Percentiles rank a stretch among this genome's conserved stretches.
Conservation (phyloP, 2,888 invertebrate genomes). For the Dryomyza anilis region DNA sequence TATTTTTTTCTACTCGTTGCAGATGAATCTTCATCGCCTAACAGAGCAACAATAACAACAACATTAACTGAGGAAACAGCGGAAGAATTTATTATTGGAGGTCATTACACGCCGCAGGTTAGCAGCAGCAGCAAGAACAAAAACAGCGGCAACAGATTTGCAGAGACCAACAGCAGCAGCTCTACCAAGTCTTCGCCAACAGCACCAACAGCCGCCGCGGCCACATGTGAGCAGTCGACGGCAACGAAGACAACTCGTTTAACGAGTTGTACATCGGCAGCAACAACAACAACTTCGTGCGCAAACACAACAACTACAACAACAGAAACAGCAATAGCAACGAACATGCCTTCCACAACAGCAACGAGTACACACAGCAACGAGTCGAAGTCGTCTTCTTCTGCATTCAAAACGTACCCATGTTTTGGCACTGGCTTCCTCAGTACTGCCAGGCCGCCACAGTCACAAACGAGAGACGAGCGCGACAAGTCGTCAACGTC, state of each 20-base stretch:
- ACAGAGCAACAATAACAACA: neutral
- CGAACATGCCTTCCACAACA: conserved; percentile 28
- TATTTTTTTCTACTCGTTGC: neutral
- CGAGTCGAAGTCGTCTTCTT: conserved; percentile 28
- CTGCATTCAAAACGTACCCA: conserved; percentile 8
- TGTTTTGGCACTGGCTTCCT: neutral
- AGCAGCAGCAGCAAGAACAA: conserved; percentile 34
- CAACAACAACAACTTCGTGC: conserved; percentile 31
- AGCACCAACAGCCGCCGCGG: conserved; percentile 19
- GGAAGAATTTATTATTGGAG: conserved; percentile 56
- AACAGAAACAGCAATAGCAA: conserved; percentile 17
- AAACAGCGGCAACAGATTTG: conserved; percentile 33
- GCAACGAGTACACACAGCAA: conserved; percentile 22
- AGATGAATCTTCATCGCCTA: neutral
- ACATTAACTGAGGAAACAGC: conserved; percentile 46
- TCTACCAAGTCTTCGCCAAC: conserved; percentile 32
- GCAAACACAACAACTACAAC: conserved; percentile 37
- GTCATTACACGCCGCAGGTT: conserved; percentile 52
- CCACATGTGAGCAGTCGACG: conserved; percentile 30
- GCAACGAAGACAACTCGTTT: conserved; percentile 40
- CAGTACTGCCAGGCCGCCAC: conserved; percentile 38
- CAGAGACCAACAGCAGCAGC: conserved; percentile 38
- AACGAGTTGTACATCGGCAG: conserved; percentile 30
- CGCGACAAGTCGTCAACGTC: conserved; percentile 47
- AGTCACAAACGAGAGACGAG: conserved; percentile 59